Conservation (phyloP, 2,888 invertebrate species). For the Lamellibrachia columna region DNA sequence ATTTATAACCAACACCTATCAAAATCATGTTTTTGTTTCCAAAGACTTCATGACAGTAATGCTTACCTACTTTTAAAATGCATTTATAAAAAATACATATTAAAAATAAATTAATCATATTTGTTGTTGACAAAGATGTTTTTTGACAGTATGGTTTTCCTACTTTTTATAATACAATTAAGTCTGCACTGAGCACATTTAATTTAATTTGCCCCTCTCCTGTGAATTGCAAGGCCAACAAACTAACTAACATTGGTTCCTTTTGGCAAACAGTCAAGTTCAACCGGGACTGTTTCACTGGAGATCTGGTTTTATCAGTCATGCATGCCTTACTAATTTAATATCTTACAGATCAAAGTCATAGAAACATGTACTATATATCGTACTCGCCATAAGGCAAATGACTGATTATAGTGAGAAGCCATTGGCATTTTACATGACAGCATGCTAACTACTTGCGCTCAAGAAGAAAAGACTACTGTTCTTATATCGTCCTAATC, state of each 20-base stretch:
- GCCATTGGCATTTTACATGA: background rate
- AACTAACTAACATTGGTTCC: background rate
- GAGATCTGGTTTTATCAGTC: background rate
- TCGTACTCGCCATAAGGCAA: background rate
- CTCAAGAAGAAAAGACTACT: background rate
- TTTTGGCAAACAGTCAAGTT: background rate
- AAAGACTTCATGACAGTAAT: background rate
- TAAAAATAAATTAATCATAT: too few relatives aligned
- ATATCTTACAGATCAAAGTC: background rate
- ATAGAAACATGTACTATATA: background rate
- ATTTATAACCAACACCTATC: too few relatives aligned
- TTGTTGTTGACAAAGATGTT: too few relatives aligned
- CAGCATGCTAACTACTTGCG: background rate
- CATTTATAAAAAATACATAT: too few relatives aligned
- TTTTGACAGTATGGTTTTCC: too few relatives aligned
- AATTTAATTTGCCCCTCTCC: background rate
- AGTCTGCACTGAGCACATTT: background rate
- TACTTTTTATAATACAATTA: too few relatives aligned
- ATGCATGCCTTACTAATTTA: background rate
- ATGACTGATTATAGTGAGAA: background rate
- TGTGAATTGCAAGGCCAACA: background rate
- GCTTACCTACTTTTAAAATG: background rate
- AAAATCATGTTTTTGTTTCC: too few relatives aligned
- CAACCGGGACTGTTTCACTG: background rate
- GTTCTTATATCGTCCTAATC: background rate